Evolutionary conservation across 2,888 invertebrate species (phyloP), one percentile per base, ranked within the genome.

Genomic region (Embidobia sp.): DNA sequence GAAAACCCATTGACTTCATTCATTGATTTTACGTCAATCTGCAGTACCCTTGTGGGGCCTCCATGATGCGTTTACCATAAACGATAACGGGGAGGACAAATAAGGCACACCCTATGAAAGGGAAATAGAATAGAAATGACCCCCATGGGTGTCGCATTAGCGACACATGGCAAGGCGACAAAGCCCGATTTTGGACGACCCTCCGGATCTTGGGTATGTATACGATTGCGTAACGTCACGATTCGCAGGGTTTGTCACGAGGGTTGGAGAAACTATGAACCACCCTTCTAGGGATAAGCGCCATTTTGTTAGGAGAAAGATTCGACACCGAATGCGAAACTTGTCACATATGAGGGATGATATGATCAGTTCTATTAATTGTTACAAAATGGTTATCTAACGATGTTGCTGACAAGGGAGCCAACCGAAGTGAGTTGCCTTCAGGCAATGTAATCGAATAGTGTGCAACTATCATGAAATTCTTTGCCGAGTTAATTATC

Each of bases 11-110:
- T 89, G 89, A 89, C 89, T 89, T 86, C 82, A 85, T 86, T 87
- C 89, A 89, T 89, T 89, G 89, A 89, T 89, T 89, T 89, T 89
- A 88, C 87, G 89, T 89, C 89, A 89, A 89, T 89, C 88, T 86
- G 81, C 80, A 82, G 78, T 83, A 83, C 86, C 84, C 85, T 88
- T 86, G 85, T 84, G 83, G 86, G 85, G 83, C 83, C 84, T 88
- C 86, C 85, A 85, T 86, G 88, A 88, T 88, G 88, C 88, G 87
- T 89, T 89, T 89, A 88, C 86, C 86, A 85, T 87, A 88, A 87
- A 80, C 87, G 88, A 84, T 83, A 79, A 73, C 67, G 79, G 80
- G 72, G 81, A 79, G 81, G 78, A 70, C 70, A 74, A 78, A 63
- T 76, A 77, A 82, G 84, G 82, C 84, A 85, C 85, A 84, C 85